A percentile compares a stretch with the other conserved stretches of the same genome.
These are phyloP conservation scores for Drosophila trapezifrons DNA, from an alignment of 1,140 invertebrate genomes.

Conservation along the genomic window DNA sequence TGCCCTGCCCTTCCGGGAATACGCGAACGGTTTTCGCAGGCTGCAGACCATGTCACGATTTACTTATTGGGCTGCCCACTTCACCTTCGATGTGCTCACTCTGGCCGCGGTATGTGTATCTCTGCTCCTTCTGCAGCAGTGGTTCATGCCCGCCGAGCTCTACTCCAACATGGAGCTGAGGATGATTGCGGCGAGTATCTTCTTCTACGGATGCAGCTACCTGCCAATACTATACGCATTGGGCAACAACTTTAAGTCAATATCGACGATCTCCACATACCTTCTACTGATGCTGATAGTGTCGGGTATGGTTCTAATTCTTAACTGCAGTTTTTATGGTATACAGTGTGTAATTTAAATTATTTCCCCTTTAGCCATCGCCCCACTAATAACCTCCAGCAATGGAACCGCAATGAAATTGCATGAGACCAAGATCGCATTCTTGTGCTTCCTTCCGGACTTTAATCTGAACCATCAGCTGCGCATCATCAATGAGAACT, in stretches of 20 bases:
- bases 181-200: constrained; percentile 58
- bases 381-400: constrained; percentile 71
- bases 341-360: too few species aligned
- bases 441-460: constrained; percentile 74
- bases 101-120: constrained; percentile 38
- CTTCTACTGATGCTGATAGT: constrained; percentile 75
- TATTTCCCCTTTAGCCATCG: constrained; percentile 62
- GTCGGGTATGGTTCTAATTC: constrained; percentile 66
- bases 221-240: constrained; percentile 75
- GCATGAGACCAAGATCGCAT: constrained; percentile 64
- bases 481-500: constrained; percentile 76
- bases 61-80: constrained; percentile 68
- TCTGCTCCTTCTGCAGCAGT: constrained; percentile 42
- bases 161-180: constrained; percentile 50
- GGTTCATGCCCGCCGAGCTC: constrained; percentile 66
- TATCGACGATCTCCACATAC: constrained; percentile 80
- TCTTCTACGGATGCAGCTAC: constrained; percentile 77
- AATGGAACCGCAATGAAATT: constrained; percentile 66
- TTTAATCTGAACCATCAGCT: constrained; percentile 82
- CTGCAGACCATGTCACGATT: constrained; percentile 72
- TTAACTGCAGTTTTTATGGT: not conserved
- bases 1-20: constrained; percentile 72
- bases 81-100: constrained; percentile 64
- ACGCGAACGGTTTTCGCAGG: constrained; percentile 73
- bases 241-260: constrained; percentile 73